phyloP scores from a whole-genome alignment of 2,797 vertebrate genomes.

The Columba guinea region DNA sequence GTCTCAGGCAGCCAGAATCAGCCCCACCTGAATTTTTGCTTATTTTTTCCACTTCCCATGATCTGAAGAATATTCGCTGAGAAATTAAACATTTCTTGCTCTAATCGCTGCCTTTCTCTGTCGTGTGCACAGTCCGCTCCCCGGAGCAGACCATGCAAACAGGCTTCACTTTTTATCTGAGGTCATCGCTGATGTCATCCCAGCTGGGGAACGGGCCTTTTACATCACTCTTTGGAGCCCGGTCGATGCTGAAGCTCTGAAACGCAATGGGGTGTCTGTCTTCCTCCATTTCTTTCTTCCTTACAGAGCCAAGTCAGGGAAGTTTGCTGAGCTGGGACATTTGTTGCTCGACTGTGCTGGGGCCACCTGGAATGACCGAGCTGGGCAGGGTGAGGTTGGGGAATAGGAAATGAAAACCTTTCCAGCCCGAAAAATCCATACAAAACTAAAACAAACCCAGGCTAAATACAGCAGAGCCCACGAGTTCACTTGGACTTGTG shows the following conservation, averaged over 20 bases:
- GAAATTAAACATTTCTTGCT: not conserved
- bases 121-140: not conserved
- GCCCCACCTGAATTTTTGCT: not conserved
- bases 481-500: not conserved
- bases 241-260: not conserved
- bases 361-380: not conserved
- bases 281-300: not conserved
- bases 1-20: not conserved
- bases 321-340: not conserved
- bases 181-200: not conserved
- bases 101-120: not conserved
- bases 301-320: not conserved
- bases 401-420: conserved; percentile 25
- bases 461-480: conserved; percentile 3
- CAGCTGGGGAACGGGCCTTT: not conserved
- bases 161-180: not conserved
- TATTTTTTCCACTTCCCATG: not conserved
- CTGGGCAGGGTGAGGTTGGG: conserved; percentile 5
- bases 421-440: not conserved
- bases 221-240: not conserved
- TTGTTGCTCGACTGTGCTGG: not conserved
- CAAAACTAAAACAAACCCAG: conserved; percentile 33
- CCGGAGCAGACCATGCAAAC: accelerated
- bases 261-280: not conserved
- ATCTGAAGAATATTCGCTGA: not conserved